phyloP scores from a whole-genome alignment of 2,113 vertebrate species.

The Rhodinocichla rosea region DNA sequence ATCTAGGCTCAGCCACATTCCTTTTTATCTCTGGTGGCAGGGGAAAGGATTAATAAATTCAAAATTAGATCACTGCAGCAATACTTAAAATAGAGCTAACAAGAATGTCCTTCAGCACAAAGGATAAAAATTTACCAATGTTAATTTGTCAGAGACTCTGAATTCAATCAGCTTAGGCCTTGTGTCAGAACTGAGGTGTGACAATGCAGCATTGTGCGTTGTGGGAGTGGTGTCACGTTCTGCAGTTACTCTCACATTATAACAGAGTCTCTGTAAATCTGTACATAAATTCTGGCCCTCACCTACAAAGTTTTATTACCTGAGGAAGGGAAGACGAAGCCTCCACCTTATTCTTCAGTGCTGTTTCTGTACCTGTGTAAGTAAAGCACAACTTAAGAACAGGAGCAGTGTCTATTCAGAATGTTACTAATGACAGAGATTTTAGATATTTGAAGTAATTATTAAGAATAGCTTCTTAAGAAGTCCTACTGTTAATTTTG shows the following conservation, averaged over 20 bases:
- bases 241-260: background rate
- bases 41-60: background rate
- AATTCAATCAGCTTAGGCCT: background rate
- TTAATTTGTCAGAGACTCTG: background rate
- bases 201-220: background rate
- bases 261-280: background rate
- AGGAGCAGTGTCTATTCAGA: background rate
- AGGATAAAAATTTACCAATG: background rate
- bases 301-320: slow-evolving; percentile 62
- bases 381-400: background rate
- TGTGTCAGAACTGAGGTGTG: background rate
- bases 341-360: slow-evolving; percentile 60
- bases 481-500: background rate
- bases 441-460: background rate
- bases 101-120: background rate
- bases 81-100: background rate
- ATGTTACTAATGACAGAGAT: background rate
- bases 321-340: slow-evolving; percentile 62
- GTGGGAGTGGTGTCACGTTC: background rate
- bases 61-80: background rate
- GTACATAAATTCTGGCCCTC: background rate
- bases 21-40: background rate
- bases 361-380: slow-evolving; percentile 37
- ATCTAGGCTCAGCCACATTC: background rate
- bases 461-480: background rate